Base-by-base conservation (phyloP, 2,113 vertebrate genomes). In the Rhagologus leucostigma region DNA sequence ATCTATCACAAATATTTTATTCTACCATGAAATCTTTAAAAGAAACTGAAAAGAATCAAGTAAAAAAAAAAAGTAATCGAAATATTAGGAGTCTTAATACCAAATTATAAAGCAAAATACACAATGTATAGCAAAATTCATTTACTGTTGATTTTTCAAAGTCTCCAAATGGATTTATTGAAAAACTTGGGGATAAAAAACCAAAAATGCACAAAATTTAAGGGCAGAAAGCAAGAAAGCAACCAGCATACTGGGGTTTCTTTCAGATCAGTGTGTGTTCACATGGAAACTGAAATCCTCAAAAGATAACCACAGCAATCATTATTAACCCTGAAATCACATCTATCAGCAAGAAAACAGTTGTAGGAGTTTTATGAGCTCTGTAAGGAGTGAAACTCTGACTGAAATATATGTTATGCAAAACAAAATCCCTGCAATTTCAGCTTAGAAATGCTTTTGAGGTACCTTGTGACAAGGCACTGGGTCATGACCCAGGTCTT, bases 401-500 rank as follows among this genome's bases (percentile, higher is more conserved):
- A 19, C 90, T 55, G 80, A 75, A 57, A 69, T 65, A 41, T 4
- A 21, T 71, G 19, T 70, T 76, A 42, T 59, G 56, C 85, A 91
- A 89, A 96, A 83, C 65, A 60, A 97, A 82, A 69, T 92, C 89
- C 35, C 7, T 10, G 30, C 90, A 50, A 65, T 77, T 84, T 6
- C 96, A 93, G 90, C 93, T 95, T 89, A 94, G 90, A 88, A 95
- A 84, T 90, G 84, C 80, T 97, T 96, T 93, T 94, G 93, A 96
- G 97, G 95, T 87, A 84, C 94, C 95, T 96, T 93, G 94, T 93
- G 97, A 97, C 84, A 41, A 86, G 91, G 89, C 87, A 21, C 63
- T 90, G 87, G 97, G 97, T 98, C 95, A 93, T 4, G 97, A 97
- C 96, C 97, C 91, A 39, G 90, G 96, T 90, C 97, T 98, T 96